These are phyloP conservation scores for Dendroctonus valens DNA, from an alignment of 1,140 invertebrate species.

Conservation along the genomic window DNA sequence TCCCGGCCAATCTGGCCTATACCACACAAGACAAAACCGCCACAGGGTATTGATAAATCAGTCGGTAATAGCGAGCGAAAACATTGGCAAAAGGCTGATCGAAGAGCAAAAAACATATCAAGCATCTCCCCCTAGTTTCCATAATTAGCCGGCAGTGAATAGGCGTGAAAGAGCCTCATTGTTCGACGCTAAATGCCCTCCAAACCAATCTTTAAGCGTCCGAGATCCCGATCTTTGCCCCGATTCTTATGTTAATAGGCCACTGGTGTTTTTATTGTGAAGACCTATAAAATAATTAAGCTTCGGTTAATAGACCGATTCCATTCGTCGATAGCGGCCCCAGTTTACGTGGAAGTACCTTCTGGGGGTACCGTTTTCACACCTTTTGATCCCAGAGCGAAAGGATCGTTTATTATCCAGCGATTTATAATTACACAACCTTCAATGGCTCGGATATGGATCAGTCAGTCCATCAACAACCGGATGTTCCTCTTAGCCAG, in stretches of 20 bases:
- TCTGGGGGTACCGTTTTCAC: conserved; percentile 27
- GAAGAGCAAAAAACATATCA: conserved; percentile 6
- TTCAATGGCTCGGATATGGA: neutral
- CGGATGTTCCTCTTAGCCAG: neutral
- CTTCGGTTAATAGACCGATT: conserved; percentile 31
- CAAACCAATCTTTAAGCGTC: conserved; percentile 29
- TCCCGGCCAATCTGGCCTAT: neutral
- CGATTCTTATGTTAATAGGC: conserved; percentile 36
- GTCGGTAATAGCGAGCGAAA: conserved; percentile 7
- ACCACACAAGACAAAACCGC: conserved; percentile 23
- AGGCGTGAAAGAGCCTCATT: conserved; percentile 34
- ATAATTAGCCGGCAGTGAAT: conserved; percentile 24
- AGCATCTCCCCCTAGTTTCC: conserved; percentile 6
- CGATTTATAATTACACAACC: conserved; percentile 17
- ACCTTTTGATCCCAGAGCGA: conserved; percentile 22
- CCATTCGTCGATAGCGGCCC: conserved; percentile 12
- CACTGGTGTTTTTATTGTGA: conserved; percentile 34
- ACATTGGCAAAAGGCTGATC: neutral
- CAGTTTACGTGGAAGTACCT: conserved; percentile 22
- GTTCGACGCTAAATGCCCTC: conserved; percentile 29
- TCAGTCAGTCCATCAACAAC: neutral
- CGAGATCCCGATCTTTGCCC: conserved; percentile 30
- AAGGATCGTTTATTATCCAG: conserved; percentile 12
- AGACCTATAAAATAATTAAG: conserved; percentile 36
- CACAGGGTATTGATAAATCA: conserved; percentile 15